Base-by-base conservation (phyloP, 1,140 invertebrate species). In the Epicauta chinensis region DNA sequence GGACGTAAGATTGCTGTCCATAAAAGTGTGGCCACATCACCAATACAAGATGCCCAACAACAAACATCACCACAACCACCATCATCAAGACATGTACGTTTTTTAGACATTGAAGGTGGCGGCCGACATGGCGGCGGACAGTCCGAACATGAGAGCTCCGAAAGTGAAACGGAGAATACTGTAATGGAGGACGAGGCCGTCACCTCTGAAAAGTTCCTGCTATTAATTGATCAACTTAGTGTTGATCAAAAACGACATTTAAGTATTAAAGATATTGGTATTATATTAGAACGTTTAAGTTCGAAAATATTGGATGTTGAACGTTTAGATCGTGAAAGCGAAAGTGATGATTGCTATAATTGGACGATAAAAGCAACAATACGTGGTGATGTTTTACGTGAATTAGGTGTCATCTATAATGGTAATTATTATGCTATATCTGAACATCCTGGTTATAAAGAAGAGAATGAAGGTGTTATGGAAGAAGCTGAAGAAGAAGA, bases 361-460 rank as follows among this genome's bases (percentile, higher is more conserved):
- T 94, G 91, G 91, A 92, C 90, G 65, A 86, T 87, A 65, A 85
- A 84, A 67, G 91, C 92, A 39, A 90, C 91, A 56, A 93, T 95
- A 59, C 77, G 89, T 37, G 91, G 91, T 37, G 90, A 93, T 69
- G 87, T 90, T 56, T 72, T 94, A 52, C 77, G 89, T 39, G 91
- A 95, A 72, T 77, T 94, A 38, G 92, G 92, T 35, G 88, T 96
- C 46, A 90, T 95, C 65, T 96, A 96, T 73, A 93, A 94, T 76
- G 91, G 91, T 32, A 93, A 92, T 73, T 96, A 93, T 75, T 94
- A 95, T 73, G 89, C 89, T 47, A 93, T 95, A 63, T 91, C 89
- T 59, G 91, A 95, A 72, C 91, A 93, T 73, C 91, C 91, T 30
- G 89, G 88, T 16, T 93, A 93, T 71, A 87, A 87, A 71, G 87